Percentiles rank a stretch among this genome's conserved stretches.
phyloP scores from a whole-genome alignment of 1,140 invertebrate species.

The Uloborus diversus region DNA sequence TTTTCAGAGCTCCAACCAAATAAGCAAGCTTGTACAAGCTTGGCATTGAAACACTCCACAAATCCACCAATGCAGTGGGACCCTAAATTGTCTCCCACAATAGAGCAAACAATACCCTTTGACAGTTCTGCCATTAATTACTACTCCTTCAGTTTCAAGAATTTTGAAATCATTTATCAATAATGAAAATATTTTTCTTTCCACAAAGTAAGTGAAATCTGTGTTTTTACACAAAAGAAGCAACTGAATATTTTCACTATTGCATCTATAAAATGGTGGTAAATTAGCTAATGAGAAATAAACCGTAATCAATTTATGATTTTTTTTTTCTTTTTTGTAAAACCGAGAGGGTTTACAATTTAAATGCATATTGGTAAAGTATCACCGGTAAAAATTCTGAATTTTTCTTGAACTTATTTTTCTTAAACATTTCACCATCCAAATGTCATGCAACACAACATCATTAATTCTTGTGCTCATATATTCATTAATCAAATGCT shows the following conservation, averaged over 20 bases:
- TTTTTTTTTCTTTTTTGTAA: not conserved
- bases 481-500: not conserved
- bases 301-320: too few relatives aligned
- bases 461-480: not conserved
- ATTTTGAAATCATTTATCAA: not conserved
- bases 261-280: not conserved
- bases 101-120: not conserved
- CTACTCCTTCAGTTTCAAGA: not conserved
- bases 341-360: not conserved
- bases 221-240: not conserved
- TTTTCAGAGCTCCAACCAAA: too few relatives aligned
- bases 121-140: not conserved
- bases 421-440: not conserved
- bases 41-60: not conserved
- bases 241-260: not conserved
- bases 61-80: not conserved
- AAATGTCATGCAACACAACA: not conserved
- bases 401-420: not conserved
- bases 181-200: not conserved
- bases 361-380: not conserved
- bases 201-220: not conserved
- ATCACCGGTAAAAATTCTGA: not conserved
- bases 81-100: too few relatives aligned
- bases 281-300: slow-evolving; percentile 1
- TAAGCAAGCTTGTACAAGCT: too few relatives aligned